phyloP scores from a whole-genome alignment of 1,140 invertebrate genomes.

The Hypothenemus hampei region DNA sequence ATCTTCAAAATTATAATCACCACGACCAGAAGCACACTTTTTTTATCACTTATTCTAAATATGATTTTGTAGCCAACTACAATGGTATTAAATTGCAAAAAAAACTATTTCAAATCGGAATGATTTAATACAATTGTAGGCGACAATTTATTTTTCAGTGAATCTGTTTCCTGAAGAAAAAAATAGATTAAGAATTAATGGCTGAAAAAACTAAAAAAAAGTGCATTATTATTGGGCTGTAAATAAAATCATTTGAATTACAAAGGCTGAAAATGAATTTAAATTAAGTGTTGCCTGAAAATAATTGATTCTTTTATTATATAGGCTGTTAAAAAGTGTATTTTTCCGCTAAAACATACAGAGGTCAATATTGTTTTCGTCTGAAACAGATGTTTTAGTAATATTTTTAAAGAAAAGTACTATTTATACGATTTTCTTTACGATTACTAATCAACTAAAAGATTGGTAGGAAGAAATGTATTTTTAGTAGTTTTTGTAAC shows the following conservation, averaged over 20 bases:
- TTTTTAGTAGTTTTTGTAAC: too few species aligned
- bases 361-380: constrained; percentile 1
- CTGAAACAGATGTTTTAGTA: constrained; percentile 27
- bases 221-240: constrained; percentile 24
- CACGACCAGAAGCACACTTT: too few species aligned
- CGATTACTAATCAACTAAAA: too few species aligned
- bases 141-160: constrained; percentile 1
- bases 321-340: background rate
- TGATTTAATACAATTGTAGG: background rate
- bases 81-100: too few species aligned
- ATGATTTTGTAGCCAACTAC: too few species aligned
- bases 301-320: constrained; percentile 16
- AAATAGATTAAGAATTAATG: constrained; percentile 32
- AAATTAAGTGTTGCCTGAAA: constrained; percentile 33
- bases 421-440: too few species aligned
- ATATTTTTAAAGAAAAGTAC: too few species aligned
- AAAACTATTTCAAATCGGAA: too few species aligned
- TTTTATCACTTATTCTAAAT: too few species aligned
- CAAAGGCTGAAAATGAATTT: constrained; percentile 28
- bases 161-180: constrained; percentile 34
- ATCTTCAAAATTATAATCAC: too few species aligned
- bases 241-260: too few species aligned
- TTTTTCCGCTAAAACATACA: constrained; percentile 6
- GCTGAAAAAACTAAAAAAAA: constrained; percentile 33
- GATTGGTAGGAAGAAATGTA: too few species aligned